Evolutionary conservation across 2,113 vertebrate species (phyloP), one percentile per base, ranked within the genome.

Genomic region (Aphelocoma coerulescens): DNA sequence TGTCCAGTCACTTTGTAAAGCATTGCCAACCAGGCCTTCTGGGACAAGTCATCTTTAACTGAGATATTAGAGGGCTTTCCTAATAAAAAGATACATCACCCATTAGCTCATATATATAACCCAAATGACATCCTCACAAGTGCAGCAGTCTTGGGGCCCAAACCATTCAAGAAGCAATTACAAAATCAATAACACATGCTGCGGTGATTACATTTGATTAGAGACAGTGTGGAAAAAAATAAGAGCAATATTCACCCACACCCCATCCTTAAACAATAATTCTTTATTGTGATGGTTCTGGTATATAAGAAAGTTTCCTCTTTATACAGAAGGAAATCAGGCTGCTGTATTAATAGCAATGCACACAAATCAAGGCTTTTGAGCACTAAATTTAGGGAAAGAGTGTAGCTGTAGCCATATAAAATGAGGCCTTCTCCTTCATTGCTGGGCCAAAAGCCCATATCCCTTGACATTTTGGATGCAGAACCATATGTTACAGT

Each of bases 171-270:
- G 96, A 97, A 96, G 93, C 97, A 97, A 97, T 98, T 97, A 97
- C 96, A 96, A 93, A 98, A 98, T 98, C 97, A 98, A 97, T 97
- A 98, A 96, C 96, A 98, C 94, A 96, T 97, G 96, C 97, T 92
- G 92, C 14, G 8, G 30, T 97, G 96, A 98, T 97, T 98, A 97
- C 95, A 96, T 97, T 97, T 97, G 96, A 97, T 97, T 98, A 98
- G 96, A 95, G 95, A 95, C 95, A 96, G 94, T 35, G 27, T 58
- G 63, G 77, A 77, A 58, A 65, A 28, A 84, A 86, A 85, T 62
- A 88, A 82, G 78, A 65, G 41, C 39, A 52, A 89, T 48, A 84
- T 86, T 92, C 48, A 71, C 93, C 44, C 59, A 85, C 78, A 68
- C 16, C 32, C 33, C 18, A 16, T 35, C 71, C 71, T 91, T 83